Evolutionary conservation across 2,113 vertebrate species (phyloP).

Genomic region (Nothobranchius furzeri): DNA sequence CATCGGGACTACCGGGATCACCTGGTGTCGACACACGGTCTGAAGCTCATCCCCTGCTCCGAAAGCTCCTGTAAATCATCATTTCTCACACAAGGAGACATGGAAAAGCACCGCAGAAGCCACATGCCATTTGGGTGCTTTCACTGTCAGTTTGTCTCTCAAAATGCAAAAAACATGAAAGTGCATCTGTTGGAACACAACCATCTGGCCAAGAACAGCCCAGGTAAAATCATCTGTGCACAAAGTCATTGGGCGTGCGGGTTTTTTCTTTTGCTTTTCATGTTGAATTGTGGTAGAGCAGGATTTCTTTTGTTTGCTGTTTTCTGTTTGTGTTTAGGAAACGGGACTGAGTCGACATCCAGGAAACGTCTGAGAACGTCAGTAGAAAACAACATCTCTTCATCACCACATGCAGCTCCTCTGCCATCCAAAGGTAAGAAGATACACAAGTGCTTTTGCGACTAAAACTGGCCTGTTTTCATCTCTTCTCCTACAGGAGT

Average conservation of each 20-base stretch:
- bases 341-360: neutral
- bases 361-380: slow-evolving; percentile 6
- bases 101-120: slow-evolving; percentile 79
- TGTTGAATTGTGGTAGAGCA: no score
- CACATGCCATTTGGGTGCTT: slow-evolving; percentile 86
- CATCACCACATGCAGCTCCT: neutral
- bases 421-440: slow-evolving; percentile 61
- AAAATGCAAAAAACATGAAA: slow-evolving; percentile 79
- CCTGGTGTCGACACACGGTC: slow-evolving; percentile 65
- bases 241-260: neutral
- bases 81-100: slow-evolving; percentile 76
- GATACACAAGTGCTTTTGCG: no score
- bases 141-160: slow-evolving; percentile 78
- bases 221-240: slow-evolving; percentile 19
- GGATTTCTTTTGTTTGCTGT: neutral
- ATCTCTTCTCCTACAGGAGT: neutral
- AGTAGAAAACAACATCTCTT: slow-evolving; percentile 2
- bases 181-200: slow-evolving; percentile 77
- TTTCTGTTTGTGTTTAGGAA: slow-evolving; percentile 25
- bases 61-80: slow-evolving; percentile 76
- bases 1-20: slow-evolving; percentile 77
- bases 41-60: slow-evolving; percentile 73
- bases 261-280: neutral
- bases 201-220: neutral
- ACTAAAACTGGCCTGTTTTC: neutral